Evolutionary conservation across 2,888 invertebrate genomes (phyloP).

Genomic region (Leptopilina myrica): DNA sequence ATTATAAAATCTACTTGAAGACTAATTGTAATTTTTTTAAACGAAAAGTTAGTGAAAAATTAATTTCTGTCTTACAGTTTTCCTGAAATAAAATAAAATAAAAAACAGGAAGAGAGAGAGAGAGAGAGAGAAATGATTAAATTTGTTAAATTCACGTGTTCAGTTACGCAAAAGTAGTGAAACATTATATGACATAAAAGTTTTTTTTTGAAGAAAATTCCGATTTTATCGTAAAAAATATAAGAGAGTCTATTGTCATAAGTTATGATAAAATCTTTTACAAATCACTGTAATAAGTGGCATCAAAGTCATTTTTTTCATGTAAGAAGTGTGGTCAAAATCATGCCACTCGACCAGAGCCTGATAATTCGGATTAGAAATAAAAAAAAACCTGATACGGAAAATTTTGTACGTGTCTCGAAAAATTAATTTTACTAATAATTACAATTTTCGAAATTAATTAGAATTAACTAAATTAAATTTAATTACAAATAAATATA

Average conservation of each 20-base stretch:
- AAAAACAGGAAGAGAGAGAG: too few species aligned
- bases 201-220: background rate
- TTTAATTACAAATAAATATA: too few species aligned
- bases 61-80: too few species aligned
- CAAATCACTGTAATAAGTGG: background rate
- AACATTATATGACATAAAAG: background rate
- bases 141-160: background rate
- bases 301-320: background rate
- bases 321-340: background rate
- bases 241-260: background rate
- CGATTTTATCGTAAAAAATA: background rate
- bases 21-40: too few species aligned
- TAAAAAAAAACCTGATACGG: background rate
- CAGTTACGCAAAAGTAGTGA: background rate
- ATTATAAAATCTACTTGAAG: too few species aligned
- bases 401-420: too few species aligned
- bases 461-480: too few species aligned
- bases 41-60: too few species aligned
- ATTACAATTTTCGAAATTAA: too few species aligned
- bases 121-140: background rate
- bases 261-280: background rate
- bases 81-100: too few species aligned
- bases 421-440: too few species aligned
- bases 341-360: background rate
- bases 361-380: too few species aligned